Evolutionary conservation across 1,140 invertebrate species (phyloP).

Genomic region (Pseudachorutes palmiensis): DNA sequence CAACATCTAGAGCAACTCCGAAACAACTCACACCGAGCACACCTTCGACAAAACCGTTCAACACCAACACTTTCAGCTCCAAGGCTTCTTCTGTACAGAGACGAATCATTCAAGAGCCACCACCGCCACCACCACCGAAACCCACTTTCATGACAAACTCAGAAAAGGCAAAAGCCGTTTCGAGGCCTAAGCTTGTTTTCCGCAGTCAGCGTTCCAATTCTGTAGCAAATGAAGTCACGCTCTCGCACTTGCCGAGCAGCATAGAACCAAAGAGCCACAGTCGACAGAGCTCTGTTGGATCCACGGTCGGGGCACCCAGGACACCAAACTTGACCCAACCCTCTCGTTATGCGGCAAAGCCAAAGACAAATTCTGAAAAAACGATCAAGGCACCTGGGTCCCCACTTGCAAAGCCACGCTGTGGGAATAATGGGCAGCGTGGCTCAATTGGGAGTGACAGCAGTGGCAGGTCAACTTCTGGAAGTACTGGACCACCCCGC

Average conservation of each 20-base stretch:
- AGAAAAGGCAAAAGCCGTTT: slow-evolving; percentile 32
- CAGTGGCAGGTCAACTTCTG: background rate
- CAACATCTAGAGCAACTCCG: slow-evolving; percentile 22
- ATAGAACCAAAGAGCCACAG: too few species aligned
- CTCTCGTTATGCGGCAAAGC: slow-evolving; percentile 11
- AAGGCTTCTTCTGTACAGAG: background rate
- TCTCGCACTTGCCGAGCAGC: too few species aligned
- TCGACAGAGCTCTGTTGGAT: slow-evolving; percentile 7
- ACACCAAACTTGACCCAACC: slow-evolving; percentile 22
- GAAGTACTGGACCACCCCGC: background rate
- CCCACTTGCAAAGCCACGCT: background rate
- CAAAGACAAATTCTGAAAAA: background rate
- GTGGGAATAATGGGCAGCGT: background rate
- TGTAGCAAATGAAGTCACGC: background rate
- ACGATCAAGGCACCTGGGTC: background rate
- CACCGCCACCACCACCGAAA: slow-evolving; percentile 6
- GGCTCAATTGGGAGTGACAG: background rate
- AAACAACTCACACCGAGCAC: slow-evolving; percentile 32
- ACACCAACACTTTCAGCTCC: background rate
- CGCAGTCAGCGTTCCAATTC: background rate
- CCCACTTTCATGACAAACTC: slow-evolving; percentile 32
- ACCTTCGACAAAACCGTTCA: slow-evolving; percentile 26
- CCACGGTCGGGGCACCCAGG: slow-evolving; percentile 7
- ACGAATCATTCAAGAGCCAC: background rate
- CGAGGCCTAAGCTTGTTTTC: slow-evolving; percentile 27